A percentile compares a stretch with the other conserved stretches of the same genome.
These are phyloP conservation scores for Gasterosteus nipponicus DNA, from an alignment of 2,113 vertebrate species.

Conservation along the genomic window DNA sequence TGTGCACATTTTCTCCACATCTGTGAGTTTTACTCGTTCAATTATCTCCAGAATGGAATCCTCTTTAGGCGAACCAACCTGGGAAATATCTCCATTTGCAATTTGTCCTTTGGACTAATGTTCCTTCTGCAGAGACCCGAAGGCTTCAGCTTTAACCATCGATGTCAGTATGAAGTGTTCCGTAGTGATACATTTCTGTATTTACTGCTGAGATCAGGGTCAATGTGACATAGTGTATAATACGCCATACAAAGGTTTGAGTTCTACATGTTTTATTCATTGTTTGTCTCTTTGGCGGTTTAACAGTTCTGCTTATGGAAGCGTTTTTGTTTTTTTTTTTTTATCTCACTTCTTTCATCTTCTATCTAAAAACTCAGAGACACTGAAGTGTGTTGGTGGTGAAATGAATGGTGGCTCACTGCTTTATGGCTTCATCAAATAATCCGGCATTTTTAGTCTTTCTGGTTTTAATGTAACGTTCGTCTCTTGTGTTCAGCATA, in stretches of 20 bases:
- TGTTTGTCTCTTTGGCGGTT: background rate
- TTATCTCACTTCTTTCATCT: background rate
- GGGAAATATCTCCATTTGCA: constrained; percentile 39
- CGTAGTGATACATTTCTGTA: background rate
- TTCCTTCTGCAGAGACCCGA: background rate
- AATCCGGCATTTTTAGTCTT: background rate
- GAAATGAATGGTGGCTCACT: background rate
- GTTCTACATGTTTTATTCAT: background rate
- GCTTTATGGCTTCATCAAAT: background rate
- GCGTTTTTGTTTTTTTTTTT: background rate
- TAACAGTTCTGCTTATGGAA: background rate
- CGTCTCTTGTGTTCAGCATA: too few relatives aligned
- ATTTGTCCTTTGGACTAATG: constrained; percentile 8
- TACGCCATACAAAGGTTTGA: background rate
- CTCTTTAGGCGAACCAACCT: constrained; percentile 49
- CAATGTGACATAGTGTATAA: too few relatives aligned
- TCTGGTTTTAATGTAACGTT: background rate
- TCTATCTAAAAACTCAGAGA: background rate
- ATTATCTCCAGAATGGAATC: constrained; percentile 60
- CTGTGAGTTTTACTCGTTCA: constrained; percentile 41
- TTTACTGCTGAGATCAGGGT: background rate
- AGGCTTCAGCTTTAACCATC: background rate
- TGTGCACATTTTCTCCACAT: background rate
- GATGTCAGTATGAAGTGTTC: background rate
- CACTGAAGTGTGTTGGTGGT: background rate